Conservation (phyloP, 2,797 vertebrate genomes). For the Lacerta bilineata region DNA sequence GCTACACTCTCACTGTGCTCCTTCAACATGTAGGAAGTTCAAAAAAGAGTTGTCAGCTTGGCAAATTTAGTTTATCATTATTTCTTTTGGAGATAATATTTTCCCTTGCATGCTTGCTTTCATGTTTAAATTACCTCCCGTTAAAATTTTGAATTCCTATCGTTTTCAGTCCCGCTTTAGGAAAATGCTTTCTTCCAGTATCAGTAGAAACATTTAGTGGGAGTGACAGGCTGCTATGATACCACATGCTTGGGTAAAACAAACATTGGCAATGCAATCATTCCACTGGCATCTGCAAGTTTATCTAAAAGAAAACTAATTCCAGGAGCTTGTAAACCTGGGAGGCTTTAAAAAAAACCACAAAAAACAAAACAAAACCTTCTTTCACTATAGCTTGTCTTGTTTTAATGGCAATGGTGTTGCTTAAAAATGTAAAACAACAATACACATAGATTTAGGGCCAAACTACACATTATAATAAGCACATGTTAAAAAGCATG, state of each 20-base stretch:
- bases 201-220: constrained; percentile 32
- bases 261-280: constrained; percentile 41
- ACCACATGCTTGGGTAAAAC: constrained; percentile 46
- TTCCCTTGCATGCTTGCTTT: constrained; percentile 20
- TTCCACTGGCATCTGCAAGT: constrained; percentile 42
- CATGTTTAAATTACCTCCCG: background rate
- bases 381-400: constrained; percentile 11
- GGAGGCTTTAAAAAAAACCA: background rate
- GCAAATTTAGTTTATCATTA: background rate
- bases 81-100: constrained; percentile 8
- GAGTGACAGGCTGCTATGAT: constrained; percentile 40
- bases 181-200: background rate
- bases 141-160: constrained; percentile 5
- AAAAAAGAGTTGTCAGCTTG: background rate
- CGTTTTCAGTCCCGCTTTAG: background rate
- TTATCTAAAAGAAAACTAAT: constrained; percentile 33
- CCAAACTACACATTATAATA: no score
- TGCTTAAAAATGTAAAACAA: background rate
- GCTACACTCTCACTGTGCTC: background rate
- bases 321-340: constrained; percentile 4
- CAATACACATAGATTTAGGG: background rate
- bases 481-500: background rate
- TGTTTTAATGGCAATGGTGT: background rate
- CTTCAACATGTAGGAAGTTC: background rate
- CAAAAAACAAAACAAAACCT: background rate